These are phyloP conservation scores for Dendrolimus punctatus DNA, from an alignment of 1,140 invertebrate species.

Conservation along the genomic window DNA sequence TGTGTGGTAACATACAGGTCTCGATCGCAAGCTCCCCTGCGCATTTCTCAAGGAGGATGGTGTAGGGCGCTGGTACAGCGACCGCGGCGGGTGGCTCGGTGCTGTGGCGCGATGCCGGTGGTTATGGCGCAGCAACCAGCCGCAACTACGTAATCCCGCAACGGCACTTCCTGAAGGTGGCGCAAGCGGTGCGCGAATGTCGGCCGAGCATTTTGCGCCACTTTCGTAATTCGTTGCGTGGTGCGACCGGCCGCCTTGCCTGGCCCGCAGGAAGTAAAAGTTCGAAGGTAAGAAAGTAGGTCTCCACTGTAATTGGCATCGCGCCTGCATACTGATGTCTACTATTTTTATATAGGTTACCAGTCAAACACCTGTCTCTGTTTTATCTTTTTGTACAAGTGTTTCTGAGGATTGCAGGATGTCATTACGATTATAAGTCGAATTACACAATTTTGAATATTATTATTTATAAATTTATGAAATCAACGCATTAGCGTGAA, in stretches of 20 bases:
- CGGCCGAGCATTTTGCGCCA: conserved; percentile 68
- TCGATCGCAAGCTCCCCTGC: conserved; percentile 26
- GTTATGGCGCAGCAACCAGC: conserved; percentile 20
- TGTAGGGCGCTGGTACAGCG: conserved; percentile 7
- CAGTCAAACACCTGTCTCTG: conserved; percentile 32
- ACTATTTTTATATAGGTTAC: conserved; percentile 50
- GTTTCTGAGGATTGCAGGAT: no score
- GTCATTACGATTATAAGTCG: no score
- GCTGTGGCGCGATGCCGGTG: conserved; percentile 6
- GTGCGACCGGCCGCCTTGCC: conserved; percentile 59
- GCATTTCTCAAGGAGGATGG: conserved; percentile 27
- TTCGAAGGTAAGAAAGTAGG: conserved; percentile 72
- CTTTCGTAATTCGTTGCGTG: conserved; percentile 69
- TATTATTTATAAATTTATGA: no score
- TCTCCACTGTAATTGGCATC: conserved; percentile 66
- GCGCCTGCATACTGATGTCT: conserved; percentile 65
- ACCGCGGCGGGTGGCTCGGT: conserved; percentile 9
- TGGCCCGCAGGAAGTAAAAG: conserved; percentile 70
- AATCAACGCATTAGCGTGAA: no score
- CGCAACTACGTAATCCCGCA: conserved; percentile 58
- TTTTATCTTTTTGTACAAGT: no score
- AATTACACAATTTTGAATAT: no score
- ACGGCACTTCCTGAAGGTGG: conserved; percentile 68
- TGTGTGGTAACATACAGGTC: conserved; percentile 16
- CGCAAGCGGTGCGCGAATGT: conserved; percentile 65